Evolutionary conservation across 2,113 vertebrate species (phyloP).

Genomic region (Baryphthengus martii): DNA sequence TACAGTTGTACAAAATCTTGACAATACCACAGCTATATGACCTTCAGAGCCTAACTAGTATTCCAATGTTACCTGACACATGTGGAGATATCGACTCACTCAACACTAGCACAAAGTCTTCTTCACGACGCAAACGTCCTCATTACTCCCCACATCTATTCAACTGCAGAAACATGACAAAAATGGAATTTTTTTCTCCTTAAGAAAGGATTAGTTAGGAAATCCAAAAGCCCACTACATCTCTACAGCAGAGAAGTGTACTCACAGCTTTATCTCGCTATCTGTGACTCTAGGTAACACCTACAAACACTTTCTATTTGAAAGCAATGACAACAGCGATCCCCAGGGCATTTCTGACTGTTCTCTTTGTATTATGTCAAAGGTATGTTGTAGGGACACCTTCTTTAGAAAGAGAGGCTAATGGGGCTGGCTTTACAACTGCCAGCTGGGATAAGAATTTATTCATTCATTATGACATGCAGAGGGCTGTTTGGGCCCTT

Average conservation of each 20-base stretch:
- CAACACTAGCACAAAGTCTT: neutral
- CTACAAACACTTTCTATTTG: neutral
- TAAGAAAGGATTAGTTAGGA: neutral
- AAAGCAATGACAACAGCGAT: neutral
- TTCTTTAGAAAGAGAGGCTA: neutral
- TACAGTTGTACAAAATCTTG: neutral
- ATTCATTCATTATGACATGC: neutral
- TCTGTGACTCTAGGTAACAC: neutral
- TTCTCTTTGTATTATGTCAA: neutral
- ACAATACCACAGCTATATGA: rapidly evolving
- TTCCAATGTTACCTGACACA: neutral
- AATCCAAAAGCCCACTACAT: neutral
- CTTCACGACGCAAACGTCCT: neutral
- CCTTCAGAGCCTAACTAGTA: neutral
- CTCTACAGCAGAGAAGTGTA: neutral
- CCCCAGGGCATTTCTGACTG: neutral
- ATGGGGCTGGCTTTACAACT: neutral
- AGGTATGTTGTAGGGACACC: neutral
- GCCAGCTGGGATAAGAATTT: neutral
- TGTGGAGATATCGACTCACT: neutral
- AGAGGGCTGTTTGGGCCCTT: neutral
- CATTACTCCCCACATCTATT: neutral
- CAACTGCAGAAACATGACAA: neutral
- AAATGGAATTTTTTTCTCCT: neutral
- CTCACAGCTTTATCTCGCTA: neutral